Evolutionary conservation across 2,888 invertebrate genomes (phyloP), one percentile per base, ranked within the genome.

Genomic region (Mayetiola destructor): DNA sequence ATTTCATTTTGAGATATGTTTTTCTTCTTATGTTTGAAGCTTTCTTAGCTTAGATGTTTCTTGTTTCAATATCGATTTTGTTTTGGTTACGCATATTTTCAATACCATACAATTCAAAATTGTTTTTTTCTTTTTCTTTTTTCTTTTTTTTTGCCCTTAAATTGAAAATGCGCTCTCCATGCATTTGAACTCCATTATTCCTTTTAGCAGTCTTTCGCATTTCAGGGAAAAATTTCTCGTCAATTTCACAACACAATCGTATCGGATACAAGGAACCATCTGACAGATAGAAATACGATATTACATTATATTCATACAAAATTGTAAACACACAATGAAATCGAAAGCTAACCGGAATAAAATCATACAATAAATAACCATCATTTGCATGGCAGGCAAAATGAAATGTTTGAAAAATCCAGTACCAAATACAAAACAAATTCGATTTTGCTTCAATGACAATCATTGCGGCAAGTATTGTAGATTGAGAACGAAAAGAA

Each of bases 1-100:
- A 48, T 48, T 48, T 48, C 48, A 48, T 48, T 48, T 48, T 27
- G 48, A n/a, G n/a, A 48, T 48, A 27, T 48, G 27, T 48, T 48
- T 48, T 23, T 2, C n/a, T 21, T 40, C 3, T 37, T 37, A n/a
- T 37, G 12, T 14, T 14, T 37, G 37, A 16, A n/a, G 8, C 37
- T 37, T 9, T n/a, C 14, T 37, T 14, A 4, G 14, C 37, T n/a
- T n/a, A n/a, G n/a, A n/a, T n/a, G n/a, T n/a, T n/a, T n/a, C n/a
- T n/a, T n/a, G n/a, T n/a, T n/a, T 39, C 21, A 39, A 4, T 6
- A 14, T 21, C 40, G 21, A 40, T 21, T n/a, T 40, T 23, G 6
- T 40, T 21, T 40, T 23, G 23, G 21, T 40, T 9, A 6, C 6
- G 8, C 10, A 10, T 32, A 10, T 32, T 32, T 32, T 32, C 10